These are phyloP conservation scores for Anomalospiza imberbis DNA, from an alignment of 2,797 vertebrate species.

Conservation along the genomic window DNA sequence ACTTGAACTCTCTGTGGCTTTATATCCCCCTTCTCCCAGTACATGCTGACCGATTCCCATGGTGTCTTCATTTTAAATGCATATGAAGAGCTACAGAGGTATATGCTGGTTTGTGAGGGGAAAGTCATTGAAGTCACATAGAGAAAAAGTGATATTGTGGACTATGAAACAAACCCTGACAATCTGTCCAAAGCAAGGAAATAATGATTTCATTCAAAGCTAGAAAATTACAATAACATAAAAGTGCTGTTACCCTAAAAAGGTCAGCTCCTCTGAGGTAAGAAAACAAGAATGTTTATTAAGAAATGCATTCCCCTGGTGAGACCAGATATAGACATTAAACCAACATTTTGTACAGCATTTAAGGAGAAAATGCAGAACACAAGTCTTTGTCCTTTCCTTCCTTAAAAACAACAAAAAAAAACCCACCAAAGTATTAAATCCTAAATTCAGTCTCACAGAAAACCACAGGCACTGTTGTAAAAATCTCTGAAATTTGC, in stretches of 20 bases:
- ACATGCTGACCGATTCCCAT: background rate
- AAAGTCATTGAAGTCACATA: background rate
- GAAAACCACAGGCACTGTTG: background rate
- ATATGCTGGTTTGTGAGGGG: background rate
- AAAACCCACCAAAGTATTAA: background rate
- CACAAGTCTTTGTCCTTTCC: background rate
- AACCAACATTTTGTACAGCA: background rate
- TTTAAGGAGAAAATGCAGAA: background rate
- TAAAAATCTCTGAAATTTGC: background rate
- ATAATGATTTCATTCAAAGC: background rate
- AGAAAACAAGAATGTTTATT: background rate
- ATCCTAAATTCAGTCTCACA: background rate
- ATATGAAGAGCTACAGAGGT: background rate
- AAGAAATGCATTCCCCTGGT: background rate
- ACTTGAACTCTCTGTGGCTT: background rate
- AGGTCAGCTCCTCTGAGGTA: background rate
- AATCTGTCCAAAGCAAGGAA: background rate
- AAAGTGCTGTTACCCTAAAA: background rate
- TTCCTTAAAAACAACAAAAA: background rate
- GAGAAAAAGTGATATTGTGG: background rate
- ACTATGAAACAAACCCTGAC: background rate
- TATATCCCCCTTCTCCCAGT: background rate
- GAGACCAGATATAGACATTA: background rate
- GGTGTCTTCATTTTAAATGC: background rate
- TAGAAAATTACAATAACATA: background rate